These are phyloP conservation scores for Carduelis carduelis DNA, from an alignment of 2,797 vertebrate species.

Conservation along the genomic window DNA sequence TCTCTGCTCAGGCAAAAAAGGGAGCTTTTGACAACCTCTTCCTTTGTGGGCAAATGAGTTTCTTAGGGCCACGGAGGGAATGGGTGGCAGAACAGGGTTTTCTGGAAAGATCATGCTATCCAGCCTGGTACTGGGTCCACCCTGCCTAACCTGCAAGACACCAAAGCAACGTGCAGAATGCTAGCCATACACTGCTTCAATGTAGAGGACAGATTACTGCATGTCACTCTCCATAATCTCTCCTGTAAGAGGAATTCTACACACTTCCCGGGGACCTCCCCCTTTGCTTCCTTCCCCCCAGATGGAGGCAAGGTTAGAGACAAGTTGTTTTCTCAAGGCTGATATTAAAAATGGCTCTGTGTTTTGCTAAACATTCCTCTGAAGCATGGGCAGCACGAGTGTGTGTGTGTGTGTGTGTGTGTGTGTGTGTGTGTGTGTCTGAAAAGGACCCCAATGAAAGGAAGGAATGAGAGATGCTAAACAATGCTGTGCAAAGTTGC, in stretches of 20 bases:
- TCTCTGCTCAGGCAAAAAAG: not conserved
- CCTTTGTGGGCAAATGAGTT: not conserved
- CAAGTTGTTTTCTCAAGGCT: conserved; percentile 39
- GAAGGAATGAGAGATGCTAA: conserved; percentile 72
- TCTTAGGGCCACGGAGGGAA: not conserved
- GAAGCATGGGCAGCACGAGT: conserved; percentile 23
- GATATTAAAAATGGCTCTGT: conserved; percentile 41
- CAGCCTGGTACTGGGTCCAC: not conserved
- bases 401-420: not conserved
- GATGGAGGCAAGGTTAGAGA: conserved; percentile 27
- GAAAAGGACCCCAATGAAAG: conserved; percentile 64
- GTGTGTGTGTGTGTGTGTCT: not conserved
- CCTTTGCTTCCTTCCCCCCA: not conserved
- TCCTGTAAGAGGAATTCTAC: not conserved
- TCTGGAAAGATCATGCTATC: not conserved
- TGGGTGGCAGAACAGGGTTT: not conserved
- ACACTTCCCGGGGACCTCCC: fast-evolving
- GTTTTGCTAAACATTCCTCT: conserved; percentile 66
- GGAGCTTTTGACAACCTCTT: conserved; percentile 13
- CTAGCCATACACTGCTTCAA: not conserved
- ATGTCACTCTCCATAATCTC: conserved; percentile 16
- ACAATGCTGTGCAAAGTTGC: conserved; percentile 77
- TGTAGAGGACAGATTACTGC: conserved; percentile 8
- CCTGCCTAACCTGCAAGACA: not conserved
- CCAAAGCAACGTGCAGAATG: not conserved